Percentiles rank a stretch among this genome's conserved stretches.
Evolutionary conservation across 2,797 vertebrate genomes (phyloP).

Genomic region (Labeo calbasu): DNA sequence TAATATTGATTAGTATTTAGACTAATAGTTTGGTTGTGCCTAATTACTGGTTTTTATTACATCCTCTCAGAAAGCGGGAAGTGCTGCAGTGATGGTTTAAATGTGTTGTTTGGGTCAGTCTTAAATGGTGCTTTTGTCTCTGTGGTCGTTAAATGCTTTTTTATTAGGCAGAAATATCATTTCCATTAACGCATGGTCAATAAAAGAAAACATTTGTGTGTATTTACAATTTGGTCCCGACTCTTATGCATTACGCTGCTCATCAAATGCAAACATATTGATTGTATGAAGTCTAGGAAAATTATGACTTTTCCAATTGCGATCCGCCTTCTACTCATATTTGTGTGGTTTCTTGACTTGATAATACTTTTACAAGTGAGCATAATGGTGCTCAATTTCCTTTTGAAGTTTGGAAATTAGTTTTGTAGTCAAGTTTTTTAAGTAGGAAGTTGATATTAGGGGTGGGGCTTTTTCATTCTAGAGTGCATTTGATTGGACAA

Average conservation of each 20-base stretch:
- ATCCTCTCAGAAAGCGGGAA: slow-evolving; percentile 51
- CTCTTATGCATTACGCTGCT: slow-evolving; percentile 72
- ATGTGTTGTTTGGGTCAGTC: slow-evolving; percentile 66
- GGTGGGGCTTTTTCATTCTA: slow-evolving; percentile 1
- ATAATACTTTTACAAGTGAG: slow-evolving; percentile 19
- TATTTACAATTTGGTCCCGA: slow-evolving; percentile 76
- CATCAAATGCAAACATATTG: slow-evolving; percentile 74
- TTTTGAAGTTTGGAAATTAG: slow-evolving; percentile 26
- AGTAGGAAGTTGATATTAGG: not conserved
- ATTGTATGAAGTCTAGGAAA: slow-evolving; percentile 70
- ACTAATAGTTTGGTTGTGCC: slow-evolving; percentile 7
- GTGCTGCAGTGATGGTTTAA: slow-evolving; percentile 62
- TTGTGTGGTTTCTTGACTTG: slow-evolving; percentile 48
- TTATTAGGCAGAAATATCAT: slow-evolving; percentile 75
- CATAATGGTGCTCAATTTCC: slow-evolving; percentile 15
- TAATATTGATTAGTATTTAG: slow-evolving; percentile 12
- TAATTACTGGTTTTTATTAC: slow-evolving; percentile 27
- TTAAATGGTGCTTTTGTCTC: slow-evolving; percentile 68
- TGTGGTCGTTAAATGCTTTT: slow-evolving; percentile 70
- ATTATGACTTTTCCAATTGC: slow-evolving; percentile 75
- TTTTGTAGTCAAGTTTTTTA: not conserved
- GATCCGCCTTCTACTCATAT: slow-evolving; percentile 58
- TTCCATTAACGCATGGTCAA: slow-evolving; percentile 75
- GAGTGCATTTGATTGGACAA: not conserved
- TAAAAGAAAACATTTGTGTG: slow-evolving; percentile 71